Percentiles rank a stretch among this genome's conserved stretches.
phyloP scores from a whole-genome alignment of 2,113 vertebrate genomes.

The Pterophyllum scalare region DNA sequence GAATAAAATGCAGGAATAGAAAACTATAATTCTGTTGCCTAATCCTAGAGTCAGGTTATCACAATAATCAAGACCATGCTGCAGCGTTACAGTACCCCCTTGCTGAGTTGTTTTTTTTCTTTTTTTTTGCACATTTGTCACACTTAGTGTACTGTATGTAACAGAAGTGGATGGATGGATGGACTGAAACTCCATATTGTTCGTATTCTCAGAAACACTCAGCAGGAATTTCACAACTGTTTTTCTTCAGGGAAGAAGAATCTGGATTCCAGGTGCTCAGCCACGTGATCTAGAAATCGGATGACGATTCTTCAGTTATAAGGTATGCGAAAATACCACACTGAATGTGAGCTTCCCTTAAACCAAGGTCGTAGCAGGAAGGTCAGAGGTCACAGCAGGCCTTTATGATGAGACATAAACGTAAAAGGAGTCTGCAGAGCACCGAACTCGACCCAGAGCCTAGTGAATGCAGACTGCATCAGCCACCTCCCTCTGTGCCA shows the following conservation, averaged over 20 bases:
- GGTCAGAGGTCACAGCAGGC: conserved; percentile 37
- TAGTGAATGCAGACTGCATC: conserved; percentile 62
- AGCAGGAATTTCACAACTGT: neutral
- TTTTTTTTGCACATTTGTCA: too few relatives aligned
- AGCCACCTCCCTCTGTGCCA: conserved; percentile 47
- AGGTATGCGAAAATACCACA: neutral
- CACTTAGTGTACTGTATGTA: neutral
- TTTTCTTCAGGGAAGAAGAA: neutral
- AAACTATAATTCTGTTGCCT: conserved; percentile 46
- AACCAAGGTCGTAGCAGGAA: neutral
- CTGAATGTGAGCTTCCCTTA: neutral
- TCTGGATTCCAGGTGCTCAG: too few relatives aligned
- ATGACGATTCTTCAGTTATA: neutral
- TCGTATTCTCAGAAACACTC: neutral
- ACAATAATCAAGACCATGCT: conserved; percentile 46
- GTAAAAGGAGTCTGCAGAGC: conserved; percentile 19
- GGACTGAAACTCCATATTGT: conserved; percentile 2
- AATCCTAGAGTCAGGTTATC: conserved; percentile 33
- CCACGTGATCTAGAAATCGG: too few relatives aligned
- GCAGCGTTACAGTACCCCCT: neutral
- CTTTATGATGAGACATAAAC: conserved; percentile 17
- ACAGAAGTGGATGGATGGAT: neutral
- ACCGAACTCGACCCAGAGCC: conserved; percentile 49
- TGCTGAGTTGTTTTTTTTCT: neutral
- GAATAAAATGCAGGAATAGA: neutral